Conservation (phyloP, 1,140 invertebrate genomes). For the Harpegnathos saltator region DNA sequence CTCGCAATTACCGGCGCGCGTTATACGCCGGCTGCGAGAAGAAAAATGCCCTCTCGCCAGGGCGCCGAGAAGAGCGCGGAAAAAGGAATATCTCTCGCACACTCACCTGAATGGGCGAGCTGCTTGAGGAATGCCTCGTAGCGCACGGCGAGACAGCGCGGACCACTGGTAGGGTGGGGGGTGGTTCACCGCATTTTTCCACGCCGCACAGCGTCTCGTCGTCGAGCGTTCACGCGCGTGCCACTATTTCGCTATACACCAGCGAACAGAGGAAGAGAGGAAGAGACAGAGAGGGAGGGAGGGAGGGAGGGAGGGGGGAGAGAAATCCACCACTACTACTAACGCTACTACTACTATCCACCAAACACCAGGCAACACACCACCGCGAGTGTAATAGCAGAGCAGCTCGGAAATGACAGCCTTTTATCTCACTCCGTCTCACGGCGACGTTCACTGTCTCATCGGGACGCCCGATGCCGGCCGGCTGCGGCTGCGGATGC, state of each 20-base stretch:
- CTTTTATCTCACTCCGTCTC: constrained; percentile 44
- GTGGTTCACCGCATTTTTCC: constrained; percentile 66
- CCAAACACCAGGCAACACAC: constrained; percentile 60
- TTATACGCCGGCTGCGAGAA: constrained; percentile 12
- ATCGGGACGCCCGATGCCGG: constrained; percentile 10
- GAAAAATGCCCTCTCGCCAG: constrained; percentile 45
- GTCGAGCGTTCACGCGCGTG: constrained; percentile 64
- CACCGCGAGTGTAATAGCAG: too few species aligned
- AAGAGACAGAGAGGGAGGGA: neutral
- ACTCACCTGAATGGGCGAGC: constrained; percentile 62
- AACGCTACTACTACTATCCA: constrained; percentile 50
- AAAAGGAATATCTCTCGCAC: constrained; percentile 25
- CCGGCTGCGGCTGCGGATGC: constrained; percentile 1
- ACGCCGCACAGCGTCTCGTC: constrained; percentile 40
- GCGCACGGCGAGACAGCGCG: constrained; percentile 2
- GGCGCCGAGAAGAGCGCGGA: constrained; percentile 15
- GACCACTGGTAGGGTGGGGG: neutral
- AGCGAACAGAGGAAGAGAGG: neutral
- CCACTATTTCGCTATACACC: constrained; percentile 44
- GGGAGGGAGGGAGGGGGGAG: neutral
- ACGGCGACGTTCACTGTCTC: constrained; percentile 30
- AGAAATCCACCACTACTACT: constrained; percentile 41
- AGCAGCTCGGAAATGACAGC: too few species aligned
- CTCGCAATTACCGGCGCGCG: constrained; percentile 30
- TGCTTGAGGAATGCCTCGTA: constrained; percentile 33